Evolutionary conservation across 2,888 invertebrate genomes (phyloP).

Genomic region (Lucinisca nassula): DNA sequence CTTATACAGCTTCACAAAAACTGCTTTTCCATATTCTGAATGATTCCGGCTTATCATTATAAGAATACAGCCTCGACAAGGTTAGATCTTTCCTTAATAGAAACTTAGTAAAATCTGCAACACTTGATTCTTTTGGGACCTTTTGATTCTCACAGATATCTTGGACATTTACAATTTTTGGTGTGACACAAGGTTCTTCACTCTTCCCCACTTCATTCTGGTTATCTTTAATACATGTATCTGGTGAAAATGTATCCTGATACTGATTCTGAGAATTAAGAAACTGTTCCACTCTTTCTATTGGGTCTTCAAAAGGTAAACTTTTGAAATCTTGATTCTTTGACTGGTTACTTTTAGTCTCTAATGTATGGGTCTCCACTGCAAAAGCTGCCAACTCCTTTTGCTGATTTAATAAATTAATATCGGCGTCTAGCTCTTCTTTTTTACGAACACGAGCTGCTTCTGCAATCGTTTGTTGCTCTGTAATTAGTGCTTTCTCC

Average conservation of each 20-base stretch:
- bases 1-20: background rate
- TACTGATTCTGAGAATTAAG: background rate
- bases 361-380: background rate
- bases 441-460: background rate
- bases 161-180: background rate
- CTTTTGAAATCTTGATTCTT: background rate
- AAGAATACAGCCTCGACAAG: background rate
- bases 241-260: background rate
- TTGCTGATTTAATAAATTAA: background rate
- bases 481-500: background rate
- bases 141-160: background rate
- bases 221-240: background rate
- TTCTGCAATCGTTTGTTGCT: background rate
- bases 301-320: background rate
- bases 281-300: background rate
- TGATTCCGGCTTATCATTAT: conserved; percentile 21
- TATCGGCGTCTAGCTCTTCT: background rate
- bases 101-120: background rate
- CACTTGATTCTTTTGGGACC: background rate
- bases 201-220: background rate
- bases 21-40: conserved; percentile 18
- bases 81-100: background rate
- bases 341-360: background rate
- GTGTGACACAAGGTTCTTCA: background rate
- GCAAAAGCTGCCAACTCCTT: background rate